phyloP scores from a whole-genome alignment of 2,113 vertebrate genomes.

The Dromiciops gliroides region DNA sequence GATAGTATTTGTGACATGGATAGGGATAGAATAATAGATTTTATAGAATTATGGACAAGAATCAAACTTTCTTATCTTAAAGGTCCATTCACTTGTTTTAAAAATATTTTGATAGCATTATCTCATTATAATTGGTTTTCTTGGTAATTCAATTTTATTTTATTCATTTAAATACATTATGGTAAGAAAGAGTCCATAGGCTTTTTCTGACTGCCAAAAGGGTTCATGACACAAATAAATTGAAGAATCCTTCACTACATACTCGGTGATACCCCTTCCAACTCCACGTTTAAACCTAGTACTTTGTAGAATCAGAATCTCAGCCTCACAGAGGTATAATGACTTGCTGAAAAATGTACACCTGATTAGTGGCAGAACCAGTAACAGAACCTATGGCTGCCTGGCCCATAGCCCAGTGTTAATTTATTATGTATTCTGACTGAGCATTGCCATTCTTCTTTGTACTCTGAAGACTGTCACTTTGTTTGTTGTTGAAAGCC shows the following conservation, averaged over 20 bases:
- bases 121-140: neutral
- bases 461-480: neutral
- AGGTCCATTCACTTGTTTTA: neutral
- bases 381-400: neutral
- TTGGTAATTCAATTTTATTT: neutral
- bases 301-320: neutral
- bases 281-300: neutral
- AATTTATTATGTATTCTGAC: neutral
- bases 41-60: neutral
- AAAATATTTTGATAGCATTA: neutral
- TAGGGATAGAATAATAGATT: neutral
- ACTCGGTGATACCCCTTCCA: neutral
- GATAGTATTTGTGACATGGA: neutral
- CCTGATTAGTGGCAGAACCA: neutral
- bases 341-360: neutral
- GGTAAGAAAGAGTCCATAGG: neutral
- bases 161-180: neutral
- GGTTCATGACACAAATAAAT: neutral
- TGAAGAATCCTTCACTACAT: neutral
- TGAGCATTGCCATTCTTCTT: neutral
- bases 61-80: neutral
- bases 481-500: neutral
- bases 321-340: neutral
- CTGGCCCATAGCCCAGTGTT: neutral
- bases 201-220: neutral